These are phyloP conservation scores for Plebejus melissa DNA, from an alignment of 2,888 invertebrate genomes.

Conservation along the genomic window DNA sequence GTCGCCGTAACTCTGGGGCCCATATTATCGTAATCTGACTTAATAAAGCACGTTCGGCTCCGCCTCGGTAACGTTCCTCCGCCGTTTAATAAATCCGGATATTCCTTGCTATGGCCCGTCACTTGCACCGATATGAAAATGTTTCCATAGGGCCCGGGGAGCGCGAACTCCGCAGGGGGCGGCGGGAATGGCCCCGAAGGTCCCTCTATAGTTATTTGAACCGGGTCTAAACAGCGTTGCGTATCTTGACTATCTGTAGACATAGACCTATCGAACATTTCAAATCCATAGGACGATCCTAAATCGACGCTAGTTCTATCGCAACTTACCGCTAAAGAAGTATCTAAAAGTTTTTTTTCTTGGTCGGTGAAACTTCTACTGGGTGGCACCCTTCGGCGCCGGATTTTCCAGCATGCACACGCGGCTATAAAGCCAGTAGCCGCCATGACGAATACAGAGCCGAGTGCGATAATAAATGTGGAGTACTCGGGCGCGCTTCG, in stretches of 20 bases:
- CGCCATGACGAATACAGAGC: conserved; percentile 83
- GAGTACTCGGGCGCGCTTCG: conserved; percentile 86
- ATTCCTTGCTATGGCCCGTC: conserved; percentile 83
- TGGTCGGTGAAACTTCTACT: conserved; percentile 90
- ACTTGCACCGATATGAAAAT: conserved; percentile 93
- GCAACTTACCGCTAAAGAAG: conserved; percentile 82
- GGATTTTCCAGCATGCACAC: conserved; percentile 80
- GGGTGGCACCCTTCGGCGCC: conserved; percentile 84
- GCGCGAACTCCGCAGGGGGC: conserved; percentile 71
- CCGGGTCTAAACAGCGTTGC: conserved; percentile 74
- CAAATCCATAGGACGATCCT: conserved; percentile 73
- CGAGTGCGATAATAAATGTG: conserved; percentile 84
- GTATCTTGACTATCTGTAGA: conserved; percentile 73
- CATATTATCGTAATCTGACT: conserved; percentile 92
- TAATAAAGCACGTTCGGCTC: conserved; percentile 72
- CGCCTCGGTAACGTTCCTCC: conserved; percentile 71
- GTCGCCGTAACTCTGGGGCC: conserved; percentile 93
- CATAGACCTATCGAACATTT: conserved; percentile 74
- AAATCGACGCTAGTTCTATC: conserved; percentile 83
- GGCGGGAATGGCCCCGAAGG: conserved; percentile 65
- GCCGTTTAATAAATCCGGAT: conserved; percentile 86
- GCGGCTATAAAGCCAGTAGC: conserved; percentile 78
- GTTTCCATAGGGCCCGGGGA: conserved; percentile 81
- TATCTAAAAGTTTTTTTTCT: conserved; percentile 90
- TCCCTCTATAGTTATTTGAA: conserved; percentile 80